A percentile compares a stretch with the other conserved stretches of the same genome.
Evolutionary conservation across 1,140 invertebrate species (phyloP).

Genomic region (Eumeta japonica): DNA sequence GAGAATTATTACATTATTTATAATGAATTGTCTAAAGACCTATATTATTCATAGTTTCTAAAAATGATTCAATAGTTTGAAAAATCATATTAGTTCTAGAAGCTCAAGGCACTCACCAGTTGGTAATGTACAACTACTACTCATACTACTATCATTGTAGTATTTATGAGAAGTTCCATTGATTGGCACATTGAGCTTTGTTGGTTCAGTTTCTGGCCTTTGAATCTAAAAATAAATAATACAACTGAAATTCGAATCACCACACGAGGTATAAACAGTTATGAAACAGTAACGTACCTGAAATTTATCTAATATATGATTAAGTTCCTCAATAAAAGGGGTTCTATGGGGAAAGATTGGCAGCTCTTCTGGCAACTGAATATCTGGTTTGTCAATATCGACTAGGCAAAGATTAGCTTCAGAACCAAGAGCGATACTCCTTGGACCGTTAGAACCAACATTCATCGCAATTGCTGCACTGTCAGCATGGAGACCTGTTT

Average conservation of each 20-base stretch:
- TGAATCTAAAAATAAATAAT: constrained; percentile 33
- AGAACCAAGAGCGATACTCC: constrained; percentile 56
- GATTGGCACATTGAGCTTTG: constrained; percentile 43
- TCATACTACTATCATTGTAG: constrained; percentile 50
- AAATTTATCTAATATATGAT: constrained; percentile 75
- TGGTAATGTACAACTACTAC: constrained; percentile 62
- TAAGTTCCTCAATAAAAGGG: constrained; percentile 84
- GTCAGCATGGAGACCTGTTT: constrained; percentile 56
- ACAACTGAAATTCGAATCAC: too few species aligned
- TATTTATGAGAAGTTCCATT: constrained; percentile 49
- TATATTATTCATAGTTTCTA: too few species aligned
- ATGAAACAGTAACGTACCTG: too few species aligned
- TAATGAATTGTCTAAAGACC: too few species aligned
- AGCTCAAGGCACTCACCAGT: constrained; percentile 51
- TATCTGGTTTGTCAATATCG: constrained; percentile 88
- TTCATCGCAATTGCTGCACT: constrained; percentile 40
- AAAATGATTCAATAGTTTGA: too few species aligned
- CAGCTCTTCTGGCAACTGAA: constrained; percentile 94
- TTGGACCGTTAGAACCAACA: constrained; percentile 31
- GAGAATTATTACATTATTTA: too few species aligned
- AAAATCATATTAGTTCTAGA: neutral
- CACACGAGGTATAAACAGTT: too few species aligned
- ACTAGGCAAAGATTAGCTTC: constrained; percentile 92
- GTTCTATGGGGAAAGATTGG: constrained; percentile 87
- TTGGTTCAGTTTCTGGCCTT: constrained; percentile 58